Conservation (phyloP, 92 coral and sea anemone species). For the Palythoa grandis region DNA sequence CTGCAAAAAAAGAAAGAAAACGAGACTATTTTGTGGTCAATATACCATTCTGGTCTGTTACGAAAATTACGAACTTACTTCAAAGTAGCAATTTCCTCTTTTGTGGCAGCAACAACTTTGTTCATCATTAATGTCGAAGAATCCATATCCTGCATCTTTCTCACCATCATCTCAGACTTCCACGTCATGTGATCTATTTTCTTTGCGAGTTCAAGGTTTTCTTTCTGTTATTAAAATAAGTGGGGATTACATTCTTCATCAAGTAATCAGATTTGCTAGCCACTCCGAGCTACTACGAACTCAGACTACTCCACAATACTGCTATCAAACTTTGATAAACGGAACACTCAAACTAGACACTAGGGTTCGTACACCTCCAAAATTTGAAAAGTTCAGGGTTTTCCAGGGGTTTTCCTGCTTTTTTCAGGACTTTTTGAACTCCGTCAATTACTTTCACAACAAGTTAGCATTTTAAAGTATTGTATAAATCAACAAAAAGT, state of each 20-base stretch:
- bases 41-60: too few relatives aligned
- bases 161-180: conserved; percentile 95
- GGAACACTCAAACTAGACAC: neutral
- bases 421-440: neutral
- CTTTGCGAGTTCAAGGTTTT: conserved; percentile 76
- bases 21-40: too few relatives aligned
- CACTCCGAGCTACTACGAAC: neutral
- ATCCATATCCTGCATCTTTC: conserved; percentile 94
- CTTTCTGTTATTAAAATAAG: conserved; percentile 61
- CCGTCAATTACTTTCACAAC: neutral
- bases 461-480: neutral
- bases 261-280: neutral
- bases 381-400: neutral
- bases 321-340: neutral
- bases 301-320: neutral
- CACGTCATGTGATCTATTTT: conserved; percentile 92
- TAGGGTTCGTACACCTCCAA: neutral
- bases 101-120: conserved; percentile 72
- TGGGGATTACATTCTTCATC: neutral
- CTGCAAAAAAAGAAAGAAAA: conserved; percentile 47
- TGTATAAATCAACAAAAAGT: neutral
- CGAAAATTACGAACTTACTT: neutral
- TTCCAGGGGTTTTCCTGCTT: neutral
- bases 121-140: conserved; percentile 91
- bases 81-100: conserved; percentile 60